Conservation (phyloP, 2,797 vertebrate species). For the Enteromius afrohamiltoni region DNA sequence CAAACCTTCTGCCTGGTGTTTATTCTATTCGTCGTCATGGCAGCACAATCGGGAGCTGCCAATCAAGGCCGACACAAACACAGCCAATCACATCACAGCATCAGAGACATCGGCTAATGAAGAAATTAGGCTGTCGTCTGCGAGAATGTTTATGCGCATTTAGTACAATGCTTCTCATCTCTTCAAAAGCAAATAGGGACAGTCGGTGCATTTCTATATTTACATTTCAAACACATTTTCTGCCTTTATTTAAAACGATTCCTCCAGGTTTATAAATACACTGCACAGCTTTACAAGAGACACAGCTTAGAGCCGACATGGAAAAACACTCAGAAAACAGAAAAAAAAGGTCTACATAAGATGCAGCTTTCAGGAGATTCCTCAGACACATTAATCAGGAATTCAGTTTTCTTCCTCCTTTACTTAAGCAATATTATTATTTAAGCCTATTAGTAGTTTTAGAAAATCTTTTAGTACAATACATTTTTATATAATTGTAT, state of each 20-base stretch:
- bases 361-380: background rate
- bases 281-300: background rate
- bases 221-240: constrained; percentile 41
- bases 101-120: constrained; percentile 5
- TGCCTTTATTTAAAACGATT: constrained; percentile 27
- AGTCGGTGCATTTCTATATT: constrained; percentile 5
- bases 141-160: constrained; percentile 15
- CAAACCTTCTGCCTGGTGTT: constrained; percentile 30
- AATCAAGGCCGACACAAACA: constrained; percentile 34
- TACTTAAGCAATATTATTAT: background rate
- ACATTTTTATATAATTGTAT: background rate
- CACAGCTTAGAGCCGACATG: background rate
- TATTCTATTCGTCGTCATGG: constrained; percentile 45
- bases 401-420: background rate
- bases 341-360: constrained; percentile 1
- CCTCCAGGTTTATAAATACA: constrained; percentile 31
- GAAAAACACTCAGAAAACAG: background rate
- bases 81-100: constrained; percentile 22
- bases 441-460: background rate
- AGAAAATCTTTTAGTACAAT: background rate
- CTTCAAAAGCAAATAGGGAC: constrained; percentile 28
- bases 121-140: constrained; percentile 23
- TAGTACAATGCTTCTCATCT: constrained; percentile 15
- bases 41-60: constrained; percentile 38
- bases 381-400: background rate